These are phyloP conservation scores for Nowickia ferox DNA, from an alignment of 2,888 invertebrate genomes.

Conservation along the genomic window DNA sequence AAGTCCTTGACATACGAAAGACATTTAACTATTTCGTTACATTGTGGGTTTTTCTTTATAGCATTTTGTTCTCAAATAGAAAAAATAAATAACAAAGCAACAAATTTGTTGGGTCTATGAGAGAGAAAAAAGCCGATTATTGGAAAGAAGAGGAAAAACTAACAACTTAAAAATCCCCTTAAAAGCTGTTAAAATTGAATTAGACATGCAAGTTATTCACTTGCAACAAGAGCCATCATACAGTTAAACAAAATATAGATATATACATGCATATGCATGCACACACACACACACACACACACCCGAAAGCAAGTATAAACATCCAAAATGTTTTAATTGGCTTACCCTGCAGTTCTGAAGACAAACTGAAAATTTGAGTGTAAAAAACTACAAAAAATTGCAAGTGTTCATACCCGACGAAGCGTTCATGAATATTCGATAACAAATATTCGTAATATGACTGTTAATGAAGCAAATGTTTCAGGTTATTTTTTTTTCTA, in stretches of 20 bases:
- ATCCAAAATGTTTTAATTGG: too few species aligned
- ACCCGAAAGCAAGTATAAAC: neutral
- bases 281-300: neutral
- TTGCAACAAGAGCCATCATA: conserved; percentile 40
- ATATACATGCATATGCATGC: too few species aligned
- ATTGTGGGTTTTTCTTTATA: neutral
- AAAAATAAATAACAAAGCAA: conserved; percentile 50
- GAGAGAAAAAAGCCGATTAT: neutral
- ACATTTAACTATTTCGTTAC: conserved; percentile 29
- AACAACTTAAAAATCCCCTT: conserved; percentile 52
- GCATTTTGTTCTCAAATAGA: neutral
- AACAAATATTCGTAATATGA: too few species aligned
- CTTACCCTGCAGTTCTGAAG: too few species aligned
- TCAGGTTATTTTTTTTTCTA: too few species aligned
- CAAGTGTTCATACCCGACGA: too few species aligned
- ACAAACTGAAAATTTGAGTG: too few species aligned
- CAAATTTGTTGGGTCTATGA: conserved; percentile 3
- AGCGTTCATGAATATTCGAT: too few species aligned
- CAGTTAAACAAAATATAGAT: neutral
- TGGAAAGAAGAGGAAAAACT: conserved; percentile 12
- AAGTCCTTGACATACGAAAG: conserved; percentile 51
- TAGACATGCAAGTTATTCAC: conserved; percentile 68
- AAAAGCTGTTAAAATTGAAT: conserved; percentile 69
- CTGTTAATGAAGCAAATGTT: too few species aligned
- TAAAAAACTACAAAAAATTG: too few species aligned